Base-by-base conservation (phyloP, 2,888 invertebrate species). In the Mimachlamys varia region DNA sequence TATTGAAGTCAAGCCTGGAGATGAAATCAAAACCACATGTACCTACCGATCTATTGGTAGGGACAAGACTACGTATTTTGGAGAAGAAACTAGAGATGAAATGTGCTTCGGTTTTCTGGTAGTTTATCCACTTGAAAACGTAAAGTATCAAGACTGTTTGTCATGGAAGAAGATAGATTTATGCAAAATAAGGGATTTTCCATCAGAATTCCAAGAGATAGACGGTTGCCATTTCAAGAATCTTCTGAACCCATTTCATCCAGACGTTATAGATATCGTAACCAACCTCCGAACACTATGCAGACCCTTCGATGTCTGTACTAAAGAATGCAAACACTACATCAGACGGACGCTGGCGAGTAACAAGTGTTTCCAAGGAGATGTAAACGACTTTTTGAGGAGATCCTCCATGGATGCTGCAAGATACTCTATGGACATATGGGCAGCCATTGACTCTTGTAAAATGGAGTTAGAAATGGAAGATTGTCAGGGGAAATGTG, bases 1-100 rank as follows among this genome's bases (percentile, higher is more conserved):
- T 15, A 38, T 93, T 0, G 89, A 93, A 49, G n/a, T 93, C 3
- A 55, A 27, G 50, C 92, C 93, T 15, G 93, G 93, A 0, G 93
- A 94, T 88, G 92, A 93, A 88, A 53, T 94, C 53, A 90, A 89
- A 15, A 91, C 90, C 0, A 93, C 92, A 4, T 94, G 94, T 89
- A 88, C 87, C 10, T 93, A 62, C 90, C 87, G 88, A 49, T 92
- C 94, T 0, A 37, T 76, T n/a, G 90, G 87, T 19, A 50, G 89
- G 37, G 90, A 89, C 12, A 44, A 33, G 27, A 91, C 92, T 19
- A 91, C 91, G 2, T n/a, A 19, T 7, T 90, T 89, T 44, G 92
- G 93, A 37, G 92, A 91, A 15, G 92, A 90, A n/a, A 90, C 92
- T 10, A 53, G 58, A 12, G 89, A 92, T n/a, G 92, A 93, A 87